A percentile compares a stretch with the other conserved stretches of the same genome.
Evolutionary conservation across 1,140 invertebrate genomes (phyloP).

Genomic region (Acromyrmex charruanus): DNA sequence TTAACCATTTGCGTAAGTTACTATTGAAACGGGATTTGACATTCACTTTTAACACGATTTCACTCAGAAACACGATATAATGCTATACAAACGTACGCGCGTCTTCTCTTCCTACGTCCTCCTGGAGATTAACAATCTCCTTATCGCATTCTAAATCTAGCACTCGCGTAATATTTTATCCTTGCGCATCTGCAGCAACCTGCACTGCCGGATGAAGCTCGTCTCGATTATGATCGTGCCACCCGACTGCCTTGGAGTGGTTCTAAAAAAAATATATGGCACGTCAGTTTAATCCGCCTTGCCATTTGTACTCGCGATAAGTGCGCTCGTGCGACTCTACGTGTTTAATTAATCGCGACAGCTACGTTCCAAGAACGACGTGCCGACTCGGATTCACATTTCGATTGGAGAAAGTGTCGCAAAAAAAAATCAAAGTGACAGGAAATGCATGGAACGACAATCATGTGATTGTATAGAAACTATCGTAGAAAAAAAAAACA

Average conservation of each 20-base stretch:
- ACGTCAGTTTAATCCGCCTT: slow-evolving; percentile 28
- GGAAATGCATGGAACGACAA: background rate
- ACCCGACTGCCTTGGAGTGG: slow-evolving; percentile 52
- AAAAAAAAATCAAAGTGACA: slow-evolving; percentile 38
- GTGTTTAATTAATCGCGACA: slow-evolving; percentile 44
- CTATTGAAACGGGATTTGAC: slow-evolving; percentile 38
- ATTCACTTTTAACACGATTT: slow-evolving; percentile 65
- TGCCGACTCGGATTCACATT: slow-evolving; percentile 18
- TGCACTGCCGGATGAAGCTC: slow-evolving; percentile 61
- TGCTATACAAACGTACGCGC: slow-evolving; percentile 46
- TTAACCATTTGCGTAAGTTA: slow-evolving; percentile 28
- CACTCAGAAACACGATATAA: slow-evolving; percentile 53
- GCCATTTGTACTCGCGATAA: slow-evolving; percentile 44
- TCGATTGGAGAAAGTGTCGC: slow-evolving; percentile 63
- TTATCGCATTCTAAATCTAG: slow-evolving; percentile 65
- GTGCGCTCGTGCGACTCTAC: background rate
- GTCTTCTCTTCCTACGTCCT: slow-evolving; percentile 53
- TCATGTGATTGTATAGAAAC: background rate
- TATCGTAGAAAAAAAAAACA: slow-evolving; percentile 22
- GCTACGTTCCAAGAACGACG: slow-evolving; percentile 3
- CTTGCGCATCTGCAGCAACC: slow-evolving; percentile 60
- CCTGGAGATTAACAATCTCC: slow-evolving; percentile 56
- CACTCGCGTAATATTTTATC: slow-evolving; percentile 64
- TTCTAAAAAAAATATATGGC: slow-evolving; percentile 37
- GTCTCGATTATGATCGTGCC: slow-evolving; percentile 69